phyloP scores from a whole-genome alignment of 1,140 invertebrate genomes.

The Parasteatoda tepidariorum region DNA sequence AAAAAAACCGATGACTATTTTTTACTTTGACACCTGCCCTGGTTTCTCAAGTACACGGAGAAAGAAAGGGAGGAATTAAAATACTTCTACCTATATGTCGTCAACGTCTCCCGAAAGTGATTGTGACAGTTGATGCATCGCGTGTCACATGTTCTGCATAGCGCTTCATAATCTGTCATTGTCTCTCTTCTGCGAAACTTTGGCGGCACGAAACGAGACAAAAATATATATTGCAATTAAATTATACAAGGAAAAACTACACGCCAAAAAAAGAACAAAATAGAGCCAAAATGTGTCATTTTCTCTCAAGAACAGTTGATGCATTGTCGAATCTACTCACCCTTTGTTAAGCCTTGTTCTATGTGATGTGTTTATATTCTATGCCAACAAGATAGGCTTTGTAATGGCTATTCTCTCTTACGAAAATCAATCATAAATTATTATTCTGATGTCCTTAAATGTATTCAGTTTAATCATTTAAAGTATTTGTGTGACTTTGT shows the following conservation, averaged over 20 bases:
- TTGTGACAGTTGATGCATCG: conserved; percentile 28
- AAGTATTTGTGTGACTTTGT: no score
- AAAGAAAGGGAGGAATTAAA: background rate
- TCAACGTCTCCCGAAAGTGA: background rate
- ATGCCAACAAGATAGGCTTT: no score
- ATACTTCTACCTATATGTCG: background rate
- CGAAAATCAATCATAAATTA: no score
- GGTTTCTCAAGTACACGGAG: background rate
- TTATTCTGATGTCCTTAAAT: no score
- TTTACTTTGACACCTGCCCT: conserved; percentile 6
- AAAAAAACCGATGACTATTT: background rate
- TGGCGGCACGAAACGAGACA: background rate
- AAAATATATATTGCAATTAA: conserved; percentile 38
- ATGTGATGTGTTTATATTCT: no score
- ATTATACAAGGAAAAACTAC: conserved; percentile 9
- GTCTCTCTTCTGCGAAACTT: conserved; percentile 29
- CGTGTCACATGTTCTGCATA: conserved; percentile 23
- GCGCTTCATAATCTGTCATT: conserved; percentile 53
- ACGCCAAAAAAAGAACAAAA: no score
- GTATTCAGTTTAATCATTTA: no score
- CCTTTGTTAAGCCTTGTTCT: no score
- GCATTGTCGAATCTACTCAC: no score
- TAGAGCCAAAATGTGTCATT: no score
- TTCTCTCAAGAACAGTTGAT: no score
- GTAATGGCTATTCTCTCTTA: no score